A percentile compares a stretch with the other conserved stretches of the same genome.
Evolutionary conservation across 2,113 vertebrate species (phyloP).

Genomic region (Ameiurus melas): DNA sequence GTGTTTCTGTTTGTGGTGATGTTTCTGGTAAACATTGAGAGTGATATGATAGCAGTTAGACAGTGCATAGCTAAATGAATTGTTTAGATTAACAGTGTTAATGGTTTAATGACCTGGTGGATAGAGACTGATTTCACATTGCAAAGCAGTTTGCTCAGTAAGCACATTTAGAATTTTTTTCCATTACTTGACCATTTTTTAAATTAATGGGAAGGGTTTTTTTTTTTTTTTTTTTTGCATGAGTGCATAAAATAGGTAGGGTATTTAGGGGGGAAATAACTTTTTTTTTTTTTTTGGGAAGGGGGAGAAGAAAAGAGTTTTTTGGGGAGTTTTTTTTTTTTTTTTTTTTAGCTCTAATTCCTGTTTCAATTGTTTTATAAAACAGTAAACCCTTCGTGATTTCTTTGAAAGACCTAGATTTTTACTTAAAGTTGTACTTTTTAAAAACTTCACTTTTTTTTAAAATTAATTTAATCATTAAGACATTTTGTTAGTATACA

Average conservation of each 20-base stretch:
- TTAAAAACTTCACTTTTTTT: neutral
- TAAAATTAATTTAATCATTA: no score
- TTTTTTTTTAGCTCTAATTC: neutral
- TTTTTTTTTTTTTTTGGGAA: no score
- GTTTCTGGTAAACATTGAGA: neutral
- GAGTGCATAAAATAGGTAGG: no score
- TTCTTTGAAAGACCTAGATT: neutral
- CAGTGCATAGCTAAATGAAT: neutral
- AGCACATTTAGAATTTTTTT: neutral
- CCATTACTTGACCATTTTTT: no score
- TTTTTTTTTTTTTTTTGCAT: no score
- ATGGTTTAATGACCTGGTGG: neutral
- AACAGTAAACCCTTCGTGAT: neutral
- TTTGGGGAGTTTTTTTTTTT: no score
- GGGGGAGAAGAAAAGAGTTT: no score
- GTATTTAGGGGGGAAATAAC: no score
- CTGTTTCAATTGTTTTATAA: neutral
- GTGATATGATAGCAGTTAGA: neutral
- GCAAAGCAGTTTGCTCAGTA: neutral
- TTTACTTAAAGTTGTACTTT: neutral
- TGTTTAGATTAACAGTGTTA: neutral
- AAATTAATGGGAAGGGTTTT: no score
- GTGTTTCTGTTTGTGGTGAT: neutral
- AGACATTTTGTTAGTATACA: no score
- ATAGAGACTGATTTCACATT: neutral